Percentiles rank a stretch among this genome's conserved stretches.
Conservation (phyloP, 2,797 vertebrate genomes). For the Rallus crepitans region DNA sequence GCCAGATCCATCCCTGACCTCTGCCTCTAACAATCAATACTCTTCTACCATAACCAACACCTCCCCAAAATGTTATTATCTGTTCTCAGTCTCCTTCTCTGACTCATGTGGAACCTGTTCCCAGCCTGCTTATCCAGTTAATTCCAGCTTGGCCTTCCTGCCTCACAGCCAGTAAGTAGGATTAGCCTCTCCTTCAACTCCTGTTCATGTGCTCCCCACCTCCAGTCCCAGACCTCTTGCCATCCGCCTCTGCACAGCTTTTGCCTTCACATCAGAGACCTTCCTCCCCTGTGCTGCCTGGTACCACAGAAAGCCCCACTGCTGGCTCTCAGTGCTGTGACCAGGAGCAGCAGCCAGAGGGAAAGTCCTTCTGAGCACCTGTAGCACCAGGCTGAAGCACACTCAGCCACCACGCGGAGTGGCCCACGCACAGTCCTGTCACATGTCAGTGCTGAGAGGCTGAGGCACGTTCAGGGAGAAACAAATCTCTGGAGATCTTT, state of each 20-base stretch:
- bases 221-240: background rate
- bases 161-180: background rate
- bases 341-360: background rate
- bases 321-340: background rate
- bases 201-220: background rate
- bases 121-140: background rate
- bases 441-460: background rate
- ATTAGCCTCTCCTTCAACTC: background rate
- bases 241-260: background rate
- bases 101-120: background rate
- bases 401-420: background rate
- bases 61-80: background rate
- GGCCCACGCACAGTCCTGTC: background rate
- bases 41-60: background rate
- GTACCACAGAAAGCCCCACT: background rate
- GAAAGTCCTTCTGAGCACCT: background rate
- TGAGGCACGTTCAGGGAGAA: background rate
- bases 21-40: background rate
- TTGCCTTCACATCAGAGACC: background rate
- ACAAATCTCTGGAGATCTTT: background rate
- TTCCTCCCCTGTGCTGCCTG: background rate
- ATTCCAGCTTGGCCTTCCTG: background rate
- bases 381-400: background rate
- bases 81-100: background rate
- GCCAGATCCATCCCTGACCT: background rate